phyloP scores from a whole-genome alignment of 2,113 vertebrate species.

The Nannobrachium achirus region DNA sequence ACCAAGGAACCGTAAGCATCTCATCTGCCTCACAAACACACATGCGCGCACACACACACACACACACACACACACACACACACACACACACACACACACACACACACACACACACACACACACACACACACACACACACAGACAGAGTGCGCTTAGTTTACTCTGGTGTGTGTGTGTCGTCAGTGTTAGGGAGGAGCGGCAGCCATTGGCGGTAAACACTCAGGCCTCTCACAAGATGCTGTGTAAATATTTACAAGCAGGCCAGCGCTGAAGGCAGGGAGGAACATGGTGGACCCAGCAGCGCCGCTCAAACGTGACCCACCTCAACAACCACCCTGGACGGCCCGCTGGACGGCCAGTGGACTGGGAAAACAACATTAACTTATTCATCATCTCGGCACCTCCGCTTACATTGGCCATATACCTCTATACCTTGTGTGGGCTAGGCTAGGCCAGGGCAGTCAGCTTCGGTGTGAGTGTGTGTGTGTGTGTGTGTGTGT shows the following conservation, averaged over 20 bases:
- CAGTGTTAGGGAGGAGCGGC: slow-evolving; percentile 38
- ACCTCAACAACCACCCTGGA: slow-evolving; percentile 2
- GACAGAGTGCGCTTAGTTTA: slow-evolving; percentile 9
- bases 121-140: slow-evolving; percentile 19
- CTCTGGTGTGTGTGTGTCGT: slow-evolving; percentile 32
- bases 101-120: slow-evolving; percentile 20
- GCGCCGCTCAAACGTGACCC: slow-evolving; percentile 31
- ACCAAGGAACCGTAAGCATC: slow-evolving; percentile 30
- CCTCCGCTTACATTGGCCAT: slow-evolving; percentile 25
- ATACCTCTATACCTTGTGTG: slow-evolving; percentile 13
- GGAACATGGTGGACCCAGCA: slow-evolving; percentile 34
- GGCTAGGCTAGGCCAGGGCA: too few species aligned
- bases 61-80: not conserved
- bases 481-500: too few species aligned
- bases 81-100: slow-evolving; percentile 9
- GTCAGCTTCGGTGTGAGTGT: too few species aligned
- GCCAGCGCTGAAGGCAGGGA: slow-evolving; percentile 37
- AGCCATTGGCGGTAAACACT: slow-evolving; percentile 69
- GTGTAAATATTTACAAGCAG: slow-evolving; percentile 78
- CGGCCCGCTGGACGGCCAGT: slow-evolving; percentile 8
- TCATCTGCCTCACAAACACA: slow-evolving; percentile 18
- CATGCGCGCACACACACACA: not conserved
- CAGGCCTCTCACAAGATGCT: slow-evolving; percentile 66
- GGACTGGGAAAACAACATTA: slow-evolving; percentile 43
- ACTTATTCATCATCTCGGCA: slow-evolving; percentile 33